Evolutionary conservation across 2,888 invertebrate genomes (phyloP), one percentile per base, ranked within the genome.

Genomic region (Unio pictorum): DNA sequence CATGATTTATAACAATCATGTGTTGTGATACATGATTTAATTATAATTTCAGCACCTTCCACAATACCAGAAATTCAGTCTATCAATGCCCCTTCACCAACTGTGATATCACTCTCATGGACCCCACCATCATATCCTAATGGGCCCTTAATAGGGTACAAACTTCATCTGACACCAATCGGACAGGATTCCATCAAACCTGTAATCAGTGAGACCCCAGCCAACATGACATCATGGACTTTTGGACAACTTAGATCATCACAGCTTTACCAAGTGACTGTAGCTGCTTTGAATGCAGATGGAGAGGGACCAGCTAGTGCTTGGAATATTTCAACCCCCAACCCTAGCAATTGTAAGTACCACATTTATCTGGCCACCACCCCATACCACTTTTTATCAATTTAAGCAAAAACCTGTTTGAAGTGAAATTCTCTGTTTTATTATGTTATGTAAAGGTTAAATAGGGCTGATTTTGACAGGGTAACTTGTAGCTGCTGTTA

Each of bases 101-200:
- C 94, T 81, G 93, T 96, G 81, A 94, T 97, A 74, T 95, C 95
- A 76, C 93, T 97, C 73, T 95, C 94, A 83, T 97, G 97, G 97
- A 94, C 94, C 89, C 94, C 95, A 23, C 96, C 97, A 23, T 93
- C 93, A 67, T 96, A 95, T 88, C 94, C 95, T 66, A 96, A 96
- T 90, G 97, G 96, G 78, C 96, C 95, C 59, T 92, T 97, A 82
- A 93, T 95, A 74, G 95, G 96, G 78, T 97, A 96, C 91, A 94
- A 94, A 79, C 91, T 97, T 78, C 92, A 93, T 84, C 93, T 96
- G 62, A 92, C 92, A 30, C 92, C 93, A 79, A 91, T 92, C 63
- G 73, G 75, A 57, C 83, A 79, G 68, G 66, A 73, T 5, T 66
- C 67, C 11, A 72, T 81, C 55, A 75, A 73, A 30, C 69, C 74